These are phyloP conservation scores for Botrylloides violaceus DNA, from an alignment of 23 tunicate species.

Conservation along the genomic window DNA sequence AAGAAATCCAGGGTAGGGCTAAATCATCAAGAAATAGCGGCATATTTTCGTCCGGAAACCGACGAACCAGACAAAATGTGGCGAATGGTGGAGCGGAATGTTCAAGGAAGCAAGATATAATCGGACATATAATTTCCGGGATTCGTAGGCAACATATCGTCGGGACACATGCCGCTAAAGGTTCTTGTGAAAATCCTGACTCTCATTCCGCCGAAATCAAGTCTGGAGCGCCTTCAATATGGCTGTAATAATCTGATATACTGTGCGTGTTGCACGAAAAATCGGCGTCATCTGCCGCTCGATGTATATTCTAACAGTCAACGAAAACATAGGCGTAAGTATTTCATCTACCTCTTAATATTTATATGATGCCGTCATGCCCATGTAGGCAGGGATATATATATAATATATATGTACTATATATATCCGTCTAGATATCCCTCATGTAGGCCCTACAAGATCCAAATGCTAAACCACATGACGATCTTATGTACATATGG, in stretches of 20 bases:
- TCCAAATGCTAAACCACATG: too few species aligned
- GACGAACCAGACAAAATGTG: background rate
- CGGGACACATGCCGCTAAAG: background rate
- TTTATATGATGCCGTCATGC: too few species aligned
- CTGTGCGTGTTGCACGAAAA: too few species aligned
- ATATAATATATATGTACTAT: too few species aligned
- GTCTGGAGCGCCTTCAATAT: background rate
- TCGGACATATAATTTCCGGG: background rate
- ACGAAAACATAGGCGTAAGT: too few species aligned
- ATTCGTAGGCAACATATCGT: background rate
- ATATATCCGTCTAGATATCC: too few species aligned
- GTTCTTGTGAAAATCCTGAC: background rate
- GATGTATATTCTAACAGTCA: too few species aligned
- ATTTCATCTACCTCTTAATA: too few species aligned
- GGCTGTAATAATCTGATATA: background rate
- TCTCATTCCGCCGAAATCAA: background rate
- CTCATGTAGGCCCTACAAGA: too few species aligned
- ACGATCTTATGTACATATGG: too few species aligned
- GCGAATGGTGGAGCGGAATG: background rate
- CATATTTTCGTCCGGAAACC: background rate
- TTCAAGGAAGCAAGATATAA: background rate
- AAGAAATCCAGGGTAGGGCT: constrained; percentile 32
- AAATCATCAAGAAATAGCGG: background rate
- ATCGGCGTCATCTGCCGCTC: too few species aligned
- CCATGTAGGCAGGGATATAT: too few species aligned